phyloP scores from a whole-genome alignment of 2,797 vertebrate genomes.

The Sebastes flavidus region DNA sequence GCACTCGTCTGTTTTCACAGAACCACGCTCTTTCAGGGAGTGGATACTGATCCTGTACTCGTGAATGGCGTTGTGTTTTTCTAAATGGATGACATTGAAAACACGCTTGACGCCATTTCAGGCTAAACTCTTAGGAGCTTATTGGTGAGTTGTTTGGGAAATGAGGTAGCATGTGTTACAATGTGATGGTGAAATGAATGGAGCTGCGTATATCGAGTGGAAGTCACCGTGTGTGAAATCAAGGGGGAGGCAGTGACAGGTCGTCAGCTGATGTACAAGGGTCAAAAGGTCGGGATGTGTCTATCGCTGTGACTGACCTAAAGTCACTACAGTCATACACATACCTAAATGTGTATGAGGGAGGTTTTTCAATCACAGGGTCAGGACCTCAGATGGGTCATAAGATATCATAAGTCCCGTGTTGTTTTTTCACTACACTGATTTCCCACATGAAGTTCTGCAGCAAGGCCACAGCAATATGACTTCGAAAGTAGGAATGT shows the following conservation, averaged over 20 bases:
- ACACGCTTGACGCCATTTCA: constrained; percentile 12
- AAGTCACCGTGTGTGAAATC: background rate
- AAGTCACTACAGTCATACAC: background rate
- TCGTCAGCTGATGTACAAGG: background rate
- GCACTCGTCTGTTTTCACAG: constrained; percentile 68
- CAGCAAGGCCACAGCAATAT: background rate
- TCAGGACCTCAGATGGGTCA: background rate
- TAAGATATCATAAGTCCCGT: background rate
- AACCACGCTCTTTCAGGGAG: constrained; percentile 50
- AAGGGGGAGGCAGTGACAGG: constrained; percentile 21
- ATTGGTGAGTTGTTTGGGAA: constrained; percentile 14
- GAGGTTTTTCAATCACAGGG: background rate
- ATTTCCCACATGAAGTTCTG: background rate
- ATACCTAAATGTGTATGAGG: background rate
- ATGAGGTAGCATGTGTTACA: background rate
- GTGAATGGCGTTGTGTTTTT: constrained; percentile 62
- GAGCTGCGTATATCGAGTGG: background rate
- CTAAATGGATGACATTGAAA: constrained; percentile 48
- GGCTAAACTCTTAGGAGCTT: background rate
- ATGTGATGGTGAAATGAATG: constrained; percentile 16
- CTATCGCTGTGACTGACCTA: background rate
- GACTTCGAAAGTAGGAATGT: background rate
- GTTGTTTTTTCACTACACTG: background rate
- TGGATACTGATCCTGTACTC: constrained; percentile 50
- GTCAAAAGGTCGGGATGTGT: constrained; percentile 30